Evolutionary conservation across 2,888 invertebrate genomes (phyloP).

Genomic region (Hypena proboscidalis): DNA sequence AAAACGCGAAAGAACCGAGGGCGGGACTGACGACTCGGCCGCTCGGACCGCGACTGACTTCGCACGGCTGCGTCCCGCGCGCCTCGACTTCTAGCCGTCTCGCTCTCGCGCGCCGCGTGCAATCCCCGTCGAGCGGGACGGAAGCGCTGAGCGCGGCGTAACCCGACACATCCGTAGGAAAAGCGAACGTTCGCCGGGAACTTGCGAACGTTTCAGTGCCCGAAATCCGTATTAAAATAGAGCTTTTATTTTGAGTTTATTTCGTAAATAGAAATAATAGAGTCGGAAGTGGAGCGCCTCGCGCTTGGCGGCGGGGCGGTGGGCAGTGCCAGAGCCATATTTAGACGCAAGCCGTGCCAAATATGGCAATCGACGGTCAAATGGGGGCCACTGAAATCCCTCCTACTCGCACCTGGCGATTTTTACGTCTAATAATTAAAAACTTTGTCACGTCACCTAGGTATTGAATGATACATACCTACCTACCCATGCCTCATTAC

Average conservation of each 20-base stretch:
- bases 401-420: conserved; percentile 86
- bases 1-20: conserved; percentile 82
- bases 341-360: conserved; percentile 92
- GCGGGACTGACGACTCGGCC: conserved; percentile 85
- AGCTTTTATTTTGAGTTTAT: conserved; percentile 84
- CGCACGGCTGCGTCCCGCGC: conserved; percentile 75
- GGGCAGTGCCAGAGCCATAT: conserved; percentile 92
- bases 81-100: conserved; percentile 76
- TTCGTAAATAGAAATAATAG: conserved; percentile 86
- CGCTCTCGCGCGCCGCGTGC: conserved; percentile 53
- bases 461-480: conserved; percentile 52
- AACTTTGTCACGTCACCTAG: conserved; percentile 78
- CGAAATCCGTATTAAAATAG: conserved; percentile 83
- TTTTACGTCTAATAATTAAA: conserved; percentile 84
- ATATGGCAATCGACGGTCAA: conserved; percentile 92
- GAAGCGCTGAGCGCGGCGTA: conserved; percentile 62
- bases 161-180: conserved; percentile 84
- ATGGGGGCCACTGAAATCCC: conserved; percentile 93
- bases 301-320: conserved; percentile 80
- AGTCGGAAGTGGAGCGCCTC: conserved; percentile 78
- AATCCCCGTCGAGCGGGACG: conserved; percentile 61
- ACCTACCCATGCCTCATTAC: conserved; percentile 30
- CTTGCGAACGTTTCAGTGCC: conserved; percentile 79
- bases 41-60: conserved; percentile 86
- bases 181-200: conserved; percentile 72